A percentile compares a stretch with the other conserved stretches of the same genome.
Evolutionary conservation across 2,888 invertebrate species (phyloP).

Genomic region (Melanostoma scalare): DNA sequence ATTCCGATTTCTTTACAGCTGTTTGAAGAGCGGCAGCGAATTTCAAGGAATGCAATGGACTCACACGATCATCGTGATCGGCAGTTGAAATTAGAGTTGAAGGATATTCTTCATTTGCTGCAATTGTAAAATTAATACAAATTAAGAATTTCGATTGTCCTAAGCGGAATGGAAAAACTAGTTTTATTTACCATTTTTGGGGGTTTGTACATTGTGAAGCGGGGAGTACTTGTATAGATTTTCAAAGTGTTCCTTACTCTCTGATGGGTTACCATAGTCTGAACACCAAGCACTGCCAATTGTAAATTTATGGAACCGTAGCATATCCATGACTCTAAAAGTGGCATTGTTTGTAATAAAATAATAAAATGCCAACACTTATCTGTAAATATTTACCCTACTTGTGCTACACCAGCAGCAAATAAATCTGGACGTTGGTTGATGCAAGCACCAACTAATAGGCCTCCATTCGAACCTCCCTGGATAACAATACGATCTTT

Average conservation of each 20-base stretch:
- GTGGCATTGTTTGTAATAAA: neutral
- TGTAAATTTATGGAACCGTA: constrained; percentile 98
- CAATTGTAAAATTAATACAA: neutral
- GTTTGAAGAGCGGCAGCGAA: constrained; percentile 95
- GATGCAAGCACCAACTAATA: constrained; percentile 96
- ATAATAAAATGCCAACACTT: neutral
- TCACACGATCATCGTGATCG: constrained; percentile 99
- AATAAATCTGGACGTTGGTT: constrained; percentile 98
- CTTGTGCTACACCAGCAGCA: constrained; percentile 96
- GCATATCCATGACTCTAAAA: constrained; percentile 96
- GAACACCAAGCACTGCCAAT: constrained; percentile 98
- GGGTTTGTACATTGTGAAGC: constrained; percentile 92
- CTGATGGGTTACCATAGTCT: constrained; percentile 96
- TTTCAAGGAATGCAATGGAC: constrained; percentile 98
- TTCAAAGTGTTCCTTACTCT: constrained; percentile 90
- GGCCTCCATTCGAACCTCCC: constrained; percentile 98
- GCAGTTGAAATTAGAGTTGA: constrained; percentile 96
- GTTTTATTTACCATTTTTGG: constrained; percentile 82
- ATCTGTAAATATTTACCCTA: constrained; percentile 86
- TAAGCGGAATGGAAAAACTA: neutral
- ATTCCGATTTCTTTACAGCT: constrained; percentile 84
- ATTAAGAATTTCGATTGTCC: constrained; percentile 33
- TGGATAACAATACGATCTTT: constrained; percentile 91
- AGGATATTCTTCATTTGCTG: constrained; percentile 89
- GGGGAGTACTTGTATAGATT: constrained; percentile 95